A percentile compares a stretch with the other conserved stretches of the same genome.
Evolutionary conservation across 2,888 invertebrate species (phyloP).

Genomic region (Drosophila neotestacea): DNA sequence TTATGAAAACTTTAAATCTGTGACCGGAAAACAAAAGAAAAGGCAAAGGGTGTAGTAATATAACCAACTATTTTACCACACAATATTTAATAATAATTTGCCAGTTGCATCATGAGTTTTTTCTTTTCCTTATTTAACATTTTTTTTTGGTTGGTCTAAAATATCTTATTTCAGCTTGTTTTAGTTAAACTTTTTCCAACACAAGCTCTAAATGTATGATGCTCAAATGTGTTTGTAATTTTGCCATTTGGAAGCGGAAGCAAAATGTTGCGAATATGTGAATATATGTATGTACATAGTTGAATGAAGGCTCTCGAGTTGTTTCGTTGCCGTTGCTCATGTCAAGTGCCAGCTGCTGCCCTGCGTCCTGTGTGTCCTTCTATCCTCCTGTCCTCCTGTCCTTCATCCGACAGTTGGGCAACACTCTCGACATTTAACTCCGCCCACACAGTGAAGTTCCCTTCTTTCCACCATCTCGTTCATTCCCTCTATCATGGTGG

Average conservation of each 20-base stretch:
- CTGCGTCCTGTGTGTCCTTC: slow-evolving; percentile 24
- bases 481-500: not conserved
- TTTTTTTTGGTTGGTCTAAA: slow-evolving; percentile 22
- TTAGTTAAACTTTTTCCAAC: slow-evolving; percentile 64
- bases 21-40: too few species aligned
- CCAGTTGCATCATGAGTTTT: slow-evolving; percentile 31
- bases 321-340: slow-evolving; percentile 75
- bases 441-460: slow-evolving; percentile 63
- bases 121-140: not conserved
- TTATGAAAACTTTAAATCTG: too few species aligned
- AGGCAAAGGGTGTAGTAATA: too few species aligned
- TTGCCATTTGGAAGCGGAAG: slow-evolving; percentile 73
- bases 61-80: too few species aligned
- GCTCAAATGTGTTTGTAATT: slow-evolving; percentile 42
- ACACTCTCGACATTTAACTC: slow-evolving; percentile 72
- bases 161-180: slow-evolving; percentile 68
- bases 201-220: slow-evolving; percentile 18
- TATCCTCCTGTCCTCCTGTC: not conserved
- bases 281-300: slow-evolving; percentile 45
- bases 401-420: slow-evolving; percentile 59
- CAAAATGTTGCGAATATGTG: slow-evolving; percentile 51
- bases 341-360: slow-evolving; percentile 80
- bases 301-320: slow-evolving; percentile 76
- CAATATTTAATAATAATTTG: slow-evolving; percentile 60
- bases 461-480: slow-evolving; percentile 3